phyloP scores from a whole-genome alignment of 2,888 invertebrate species.

The Schrankia costaestrigalis region DNA sequence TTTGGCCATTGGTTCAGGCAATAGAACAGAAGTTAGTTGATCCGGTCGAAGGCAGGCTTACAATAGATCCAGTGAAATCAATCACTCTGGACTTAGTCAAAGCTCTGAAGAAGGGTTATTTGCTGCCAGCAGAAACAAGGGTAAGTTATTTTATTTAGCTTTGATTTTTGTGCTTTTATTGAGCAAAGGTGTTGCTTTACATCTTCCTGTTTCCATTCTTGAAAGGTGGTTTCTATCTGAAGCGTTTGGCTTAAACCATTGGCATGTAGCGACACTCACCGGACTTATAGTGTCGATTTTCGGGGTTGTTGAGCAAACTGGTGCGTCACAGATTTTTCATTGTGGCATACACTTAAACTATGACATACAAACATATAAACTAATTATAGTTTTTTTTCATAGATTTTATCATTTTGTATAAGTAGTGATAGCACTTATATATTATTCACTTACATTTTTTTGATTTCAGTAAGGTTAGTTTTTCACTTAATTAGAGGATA shows the following conservation, averaged over 20 bases:
- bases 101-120: slow-evolving; percentile 92
- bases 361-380: slow-evolving; percentile 29
- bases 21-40: slow-evolving; percentile 87
- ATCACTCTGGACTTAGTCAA: slow-evolving; percentile 88
- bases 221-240: slow-evolving; percentile 65
- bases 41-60: slow-evolving; percentile 86
- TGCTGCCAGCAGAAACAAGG: slow-evolving; percentile 95
- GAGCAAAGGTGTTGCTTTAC: slow-evolving; percentile 76
- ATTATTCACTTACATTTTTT: slow-evolving; percentile 38
- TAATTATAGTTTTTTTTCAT: slow-evolving; percentile 28
- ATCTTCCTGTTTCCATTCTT: slow-evolving; percentile 68
- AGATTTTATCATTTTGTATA: slow-evolving; percentile 24
- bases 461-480: slow-evolving; percentile 39
- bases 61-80: slow-evolving; percentile 78
- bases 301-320: slow-evolving; percentile 44
- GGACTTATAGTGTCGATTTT: slow-evolving; percentile 57
- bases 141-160: slow-evolving; percentile 83
- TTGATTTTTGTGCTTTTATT: slow-evolving; percentile 64
- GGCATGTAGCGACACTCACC: slow-evolving; percentile 76
- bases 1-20: slow-evolving; percentile 88
- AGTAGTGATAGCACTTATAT: slow-evolving; percentile 44
- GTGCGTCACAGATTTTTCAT: slow-evolving; percentile 54
- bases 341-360: slow-evolving; percentile 49
- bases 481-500: slow-evolving; percentile 33
- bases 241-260: slow-evolving; percentile 76